Evolutionary conservation across 2,888 invertebrate species (phyloP), one percentile per base, ranked within the genome.

Genomic region (Caenorhabditis macrosperma): DNA sequence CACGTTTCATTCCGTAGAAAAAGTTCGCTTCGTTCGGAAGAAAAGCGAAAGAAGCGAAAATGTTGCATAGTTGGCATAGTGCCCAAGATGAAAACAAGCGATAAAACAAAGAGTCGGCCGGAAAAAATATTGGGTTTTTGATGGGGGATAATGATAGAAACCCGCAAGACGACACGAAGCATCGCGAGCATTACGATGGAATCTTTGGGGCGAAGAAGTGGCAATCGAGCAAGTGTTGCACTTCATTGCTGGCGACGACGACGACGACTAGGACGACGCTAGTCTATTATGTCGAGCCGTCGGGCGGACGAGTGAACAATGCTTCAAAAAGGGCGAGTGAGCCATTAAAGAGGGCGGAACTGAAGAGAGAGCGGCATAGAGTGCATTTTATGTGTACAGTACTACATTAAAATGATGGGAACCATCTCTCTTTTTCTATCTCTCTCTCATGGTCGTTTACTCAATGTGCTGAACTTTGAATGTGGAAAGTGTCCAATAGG

Each of bases 201-300:
- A 44, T 33, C 10, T 10, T 33, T 33, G 6, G 24, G 52, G n/a
- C n/a, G n/a, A 33, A 64, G 48, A 38, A 38, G 38, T 57, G 57
- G 55, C 35, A n/a, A 50, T 50, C 28, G 50, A 66, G 52, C 38
- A 66, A 66, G 44, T 55, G 66, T 66, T 66, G 66, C 66, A 66
- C 46, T 68, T 68, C 67, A 69, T 61, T 60, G 24, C 9, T 10
- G 12, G 26, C 17, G 35, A n/a, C 28, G 2, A 10, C 38, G 9
- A 38, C 38, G 38, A 38, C 38, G 38, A 38, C 12, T 10, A 33
- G 33, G n/a, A n/a, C n/a, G n/a, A n/a, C n/a, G 10, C 22, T 50
- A 54, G 50, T 72, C 72, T 72, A 72, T 72, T 72, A 72, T 72
- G 72, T 72, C 72, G 72, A 72, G 64, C 71, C 46, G 26, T 28